These are phyloP conservation scores for Ceyx melanurus DNA, from an alignment of 2,113 vertebrate genomes.

Conservation along the genomic window DNA sequence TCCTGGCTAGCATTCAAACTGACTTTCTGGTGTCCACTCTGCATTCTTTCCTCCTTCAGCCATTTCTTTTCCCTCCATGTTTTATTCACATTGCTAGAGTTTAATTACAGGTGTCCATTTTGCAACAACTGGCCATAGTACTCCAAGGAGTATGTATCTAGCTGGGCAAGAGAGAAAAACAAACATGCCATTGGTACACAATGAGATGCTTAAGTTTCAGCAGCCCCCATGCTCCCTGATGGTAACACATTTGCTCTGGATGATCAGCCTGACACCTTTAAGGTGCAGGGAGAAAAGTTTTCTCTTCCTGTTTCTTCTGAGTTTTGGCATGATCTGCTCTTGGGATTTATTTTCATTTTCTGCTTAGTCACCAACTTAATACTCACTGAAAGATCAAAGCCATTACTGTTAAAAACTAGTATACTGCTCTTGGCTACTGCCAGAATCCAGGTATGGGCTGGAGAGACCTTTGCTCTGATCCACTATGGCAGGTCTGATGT, in stretches of 20 bases:
- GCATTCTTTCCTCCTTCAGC: background rate
- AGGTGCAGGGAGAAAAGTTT: background rate
- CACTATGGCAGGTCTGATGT: constrained; percentile 22
- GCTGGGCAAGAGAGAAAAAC: background rate
- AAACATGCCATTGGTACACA: accelerated
- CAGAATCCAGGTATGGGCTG: background rate
- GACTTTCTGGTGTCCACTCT: background rate
- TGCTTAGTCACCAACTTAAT: constrained; percentile 38
- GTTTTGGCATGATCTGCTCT: background rate
- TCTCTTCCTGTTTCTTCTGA: background rate
- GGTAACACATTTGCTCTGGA: background rate
- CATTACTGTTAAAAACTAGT: constrained; percentile 34
- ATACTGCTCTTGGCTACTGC: constrained; percentile 33
- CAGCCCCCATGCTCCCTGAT: background rate
- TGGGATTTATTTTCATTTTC: constrained; percentile 4
- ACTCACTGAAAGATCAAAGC: constrained; percentile 41
- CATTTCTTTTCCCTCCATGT: background rate
- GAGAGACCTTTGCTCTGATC: constrained; percentile 47
- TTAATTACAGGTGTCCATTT: background rate
- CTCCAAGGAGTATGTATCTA: background rate
- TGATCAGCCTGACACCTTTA: background rate
- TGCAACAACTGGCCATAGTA: background rate
- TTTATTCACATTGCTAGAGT: background rate
- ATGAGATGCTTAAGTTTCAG: accelerated
- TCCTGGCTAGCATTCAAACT: background rate